Base-by-base conservation (phyloP, 2,888 invertebrate genomes). In the Podabrus alpinus region DNA sequence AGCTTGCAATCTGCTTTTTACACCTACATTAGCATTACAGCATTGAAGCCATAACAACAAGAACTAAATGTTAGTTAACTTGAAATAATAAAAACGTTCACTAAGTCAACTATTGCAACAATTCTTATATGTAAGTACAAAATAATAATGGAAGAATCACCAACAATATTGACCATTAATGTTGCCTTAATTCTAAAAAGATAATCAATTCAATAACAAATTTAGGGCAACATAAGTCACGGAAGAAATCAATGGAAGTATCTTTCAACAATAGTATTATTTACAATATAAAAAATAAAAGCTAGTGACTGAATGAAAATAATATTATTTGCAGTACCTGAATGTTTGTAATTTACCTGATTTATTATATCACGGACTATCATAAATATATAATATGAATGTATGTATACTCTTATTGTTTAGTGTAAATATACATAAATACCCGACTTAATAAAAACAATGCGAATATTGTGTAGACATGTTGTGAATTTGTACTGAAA, bases 211-310 rank as follows among this genome's bases (percentile, higher is more conserved):
- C 13, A 29, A 29, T 29, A 29, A 59, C 68, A 75, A 71, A 16
- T 69, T 72, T 72, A 59, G 71, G 76, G 75, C 77, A 81, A 77
- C 77, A 71, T 76, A 77, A 75, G 74, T 76, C 79, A 77, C 78
- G 83, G 83, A 83, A 83, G 83, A 82, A 73, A 80, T 76, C 73
- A 80, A 59, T 81, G 81, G 81, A 82, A 84, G 82, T 81, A 79
- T 82, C 81, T 79, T 69, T 69, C 71, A 71, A 71, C 66, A 15
- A 66, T 61, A 19, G n/a, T n/a, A 68, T 16, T 73, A 76, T 73
- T 64, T 76, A 80, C 79, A 81, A 79, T 82, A 81, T 70, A 76
- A 73, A 74, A 77, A 73, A 79, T 81, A 81, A 77, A n/a, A 78
- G 67, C 77, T 69, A 75, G 69, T 77, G 73, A 69, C 68, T 71